Evolutionary conservation across 2,113 vertebrate genomes (phyloP).

Genomic region (Sialia sialis): DNA sequence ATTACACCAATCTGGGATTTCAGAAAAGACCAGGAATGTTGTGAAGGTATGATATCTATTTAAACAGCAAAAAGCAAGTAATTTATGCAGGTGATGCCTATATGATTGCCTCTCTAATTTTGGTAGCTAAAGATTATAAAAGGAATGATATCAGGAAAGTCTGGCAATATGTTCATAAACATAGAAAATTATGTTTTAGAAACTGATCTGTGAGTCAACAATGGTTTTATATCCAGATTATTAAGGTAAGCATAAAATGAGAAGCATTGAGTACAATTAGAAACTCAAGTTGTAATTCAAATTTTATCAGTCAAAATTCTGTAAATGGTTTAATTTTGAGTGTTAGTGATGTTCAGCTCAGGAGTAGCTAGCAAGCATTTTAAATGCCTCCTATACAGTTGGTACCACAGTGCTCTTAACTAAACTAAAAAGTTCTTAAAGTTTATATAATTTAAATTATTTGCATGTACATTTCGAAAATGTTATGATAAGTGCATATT

Average conservation of each 20-base stretch:
- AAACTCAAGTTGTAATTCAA: background rate
- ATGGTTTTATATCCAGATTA: background rate
- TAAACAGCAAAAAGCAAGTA: background rate
- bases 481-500: background rate
- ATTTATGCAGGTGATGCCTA: background rate
- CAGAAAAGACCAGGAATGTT: background rate
- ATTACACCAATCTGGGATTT: background rate
- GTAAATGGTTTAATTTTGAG: background rate
- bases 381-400: background rate
- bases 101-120: background rate
- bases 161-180: background rate
- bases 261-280: background rate
- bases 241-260: conserved; percentile 9
- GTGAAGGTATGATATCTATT: background rate
- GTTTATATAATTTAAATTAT: background rate
- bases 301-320: background rate
- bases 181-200: conserved; percentile 10
- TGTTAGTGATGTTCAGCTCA: background rate
- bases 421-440: background rate
- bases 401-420: background rate
- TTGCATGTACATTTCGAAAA: background rate
- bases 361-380: background rate
- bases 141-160: conserved; percentile 23
- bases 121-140: background rate
- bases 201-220: conserved; percentile 8